Evolutionary conservation across 2,113 vertebrate genomes (phyloP), one percentile per base, ranked within the genome.

Genomic region (Danionella cerebrum): DNA sequence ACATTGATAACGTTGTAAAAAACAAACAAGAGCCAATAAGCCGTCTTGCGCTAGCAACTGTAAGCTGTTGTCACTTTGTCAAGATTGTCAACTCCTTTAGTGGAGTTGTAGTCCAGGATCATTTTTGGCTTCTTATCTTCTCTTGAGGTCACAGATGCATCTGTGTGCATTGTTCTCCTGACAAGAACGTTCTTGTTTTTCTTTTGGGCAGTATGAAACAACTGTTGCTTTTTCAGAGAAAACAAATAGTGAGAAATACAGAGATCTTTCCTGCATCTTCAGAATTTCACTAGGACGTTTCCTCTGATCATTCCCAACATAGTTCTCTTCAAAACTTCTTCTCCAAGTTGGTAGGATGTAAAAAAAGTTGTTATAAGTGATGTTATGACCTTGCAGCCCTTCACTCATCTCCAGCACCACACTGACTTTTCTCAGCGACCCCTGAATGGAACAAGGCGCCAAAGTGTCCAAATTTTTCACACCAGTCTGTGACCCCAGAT

Each of bases 101-200:
- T 75, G 29, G n/a, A 11, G 59, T 75, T 75, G 50, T 71, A 75
- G 39, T 77, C 68, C 12, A 64, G 47, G 11, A 73, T 58, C 27
- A 67, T 64, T 4, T 16, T 5, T 11, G 54, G 68, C 22, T 71
- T 74, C 45, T 13, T 55, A 13, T 55, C 31, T 2, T 71, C 67
- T 33, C n/a, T 1, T 27, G 13, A 10, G 36, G 22, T 64, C 31
- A 48, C 38, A 8, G 38, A n/a, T 16, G 8, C 39, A n/a, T 25
- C 18, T 45, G 21, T 66, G 24, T 74, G 39, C 2, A 51, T 35
- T 10, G 58, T 68, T 21, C 33, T 71, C 57, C 67, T 38, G 1
- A 68, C 4, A 38, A 54, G 38, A 24, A 64, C 9, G 1, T 58
- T 58, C 14, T 31, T 66, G 5, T 74, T 70, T 21, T 5, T 68